These are phyloP conservation scores for Zaprionus gabonicus DNA, from an alignment of 1,140 invertebrate species.

Conservation along the genomic window DNA sequence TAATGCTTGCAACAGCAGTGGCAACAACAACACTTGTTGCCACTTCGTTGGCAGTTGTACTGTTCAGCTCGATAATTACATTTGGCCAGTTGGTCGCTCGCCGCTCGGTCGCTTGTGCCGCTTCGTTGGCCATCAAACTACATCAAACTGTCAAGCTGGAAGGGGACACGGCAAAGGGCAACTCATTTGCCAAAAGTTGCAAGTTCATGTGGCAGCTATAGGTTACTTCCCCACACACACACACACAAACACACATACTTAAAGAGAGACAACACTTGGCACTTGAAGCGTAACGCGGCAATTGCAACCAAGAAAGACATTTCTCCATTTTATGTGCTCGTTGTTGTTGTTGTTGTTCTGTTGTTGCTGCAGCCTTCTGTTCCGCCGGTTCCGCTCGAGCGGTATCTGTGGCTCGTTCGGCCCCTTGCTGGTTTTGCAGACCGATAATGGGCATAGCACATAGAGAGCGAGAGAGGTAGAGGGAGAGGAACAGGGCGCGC, in stretches of 20 bases:
- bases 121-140: constrained; percentile 53
- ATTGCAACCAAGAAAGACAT: constrained; percentile 45
- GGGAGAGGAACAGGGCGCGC: background rate
- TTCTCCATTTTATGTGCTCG: constrained; percentile 6
- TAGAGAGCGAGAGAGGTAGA: no score
- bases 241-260: constrained; percentile 5
- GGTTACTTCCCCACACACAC: constrained; percentile 29
- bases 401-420: constrained; percentile 23
- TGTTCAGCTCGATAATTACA: constrained; percentile 51
- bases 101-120: constrained; percentile 30
- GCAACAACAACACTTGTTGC: constrained; percentile 43
- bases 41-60: constrained; percentile 37
- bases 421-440: background rate
- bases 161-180: background rate
- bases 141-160: constrained; percentile 38
- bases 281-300: constrained; percentile 56
- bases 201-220: constrained; percentile 60
- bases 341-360: constrained; percentile 6
- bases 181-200: constrained; percentile 53
- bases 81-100: constrained; percentile 32
- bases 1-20: constrained; percentile 16
- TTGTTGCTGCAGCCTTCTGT: constrained; percentile 34
- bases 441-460: background rate
- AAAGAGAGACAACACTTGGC: constrained; percentile 11
- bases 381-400: constrained; percentile 43